These are phyloP conservation scores for Stegastes partitus DNA, from an alignment of 2,113 vertebrate genomes.

Conservation along the genomic window DNA sequence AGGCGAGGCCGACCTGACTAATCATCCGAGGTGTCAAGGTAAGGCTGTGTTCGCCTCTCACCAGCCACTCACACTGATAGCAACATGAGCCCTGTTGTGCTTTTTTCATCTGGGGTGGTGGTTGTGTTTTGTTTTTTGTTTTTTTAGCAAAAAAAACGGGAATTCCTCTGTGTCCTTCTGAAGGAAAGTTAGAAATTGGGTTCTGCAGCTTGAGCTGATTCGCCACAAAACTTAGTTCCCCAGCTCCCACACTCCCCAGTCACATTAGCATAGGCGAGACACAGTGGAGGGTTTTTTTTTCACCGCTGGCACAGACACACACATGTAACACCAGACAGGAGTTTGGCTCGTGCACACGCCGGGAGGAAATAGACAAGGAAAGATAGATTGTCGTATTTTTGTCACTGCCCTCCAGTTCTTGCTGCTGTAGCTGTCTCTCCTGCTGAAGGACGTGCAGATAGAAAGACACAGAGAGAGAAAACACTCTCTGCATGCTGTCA, in stretches of 20 bases:
- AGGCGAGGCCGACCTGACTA: slow-evolving; percentile 67
- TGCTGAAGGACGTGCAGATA: not conserved
- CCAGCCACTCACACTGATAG: slow-evolving; percentile 28
- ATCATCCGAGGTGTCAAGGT: slow-evolving; percentile 72
- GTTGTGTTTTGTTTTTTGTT: no score
- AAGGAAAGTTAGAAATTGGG: slow-evolving; percentile 56
- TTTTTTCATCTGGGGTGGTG: slow-evolving; percentile 20
- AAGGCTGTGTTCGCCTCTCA: slow-evolving; percentile 46
- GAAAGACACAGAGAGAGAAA: not conserved
- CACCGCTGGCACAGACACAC: slow-evolving; percentile 10
- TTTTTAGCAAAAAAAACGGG: slow-evolving; percentile 39
- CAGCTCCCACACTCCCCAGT: slow-evolving; percentile 47
- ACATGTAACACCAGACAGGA: slow-evolving; percentile 21
- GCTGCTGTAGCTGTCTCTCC: slow-evolving; percentile 25
- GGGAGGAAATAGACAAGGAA: slow-evolving; percentile 11
- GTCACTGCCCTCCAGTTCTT: not conserved
- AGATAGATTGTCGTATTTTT: slow-evolving; percentile 30
- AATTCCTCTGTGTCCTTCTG: slow-evolving; percentile 36
- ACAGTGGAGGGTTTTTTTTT: slow-evolving; percentile 56
- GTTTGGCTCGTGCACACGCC: slow-evolving; percentile 13
- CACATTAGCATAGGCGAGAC: slow-evolving; percentile 62
- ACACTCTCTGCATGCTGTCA: not conserved
- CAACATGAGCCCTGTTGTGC: slow-evolving; percentile 19
- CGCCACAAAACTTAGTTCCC: not conserved
- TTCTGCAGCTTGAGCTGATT: slow-evolving; percentile 46